Evolutionary conservation across 2,797 vertebrate species (phyloP), one percentile per base, ranked within the genome.

Genomic region (Danio choprae): DNA sequence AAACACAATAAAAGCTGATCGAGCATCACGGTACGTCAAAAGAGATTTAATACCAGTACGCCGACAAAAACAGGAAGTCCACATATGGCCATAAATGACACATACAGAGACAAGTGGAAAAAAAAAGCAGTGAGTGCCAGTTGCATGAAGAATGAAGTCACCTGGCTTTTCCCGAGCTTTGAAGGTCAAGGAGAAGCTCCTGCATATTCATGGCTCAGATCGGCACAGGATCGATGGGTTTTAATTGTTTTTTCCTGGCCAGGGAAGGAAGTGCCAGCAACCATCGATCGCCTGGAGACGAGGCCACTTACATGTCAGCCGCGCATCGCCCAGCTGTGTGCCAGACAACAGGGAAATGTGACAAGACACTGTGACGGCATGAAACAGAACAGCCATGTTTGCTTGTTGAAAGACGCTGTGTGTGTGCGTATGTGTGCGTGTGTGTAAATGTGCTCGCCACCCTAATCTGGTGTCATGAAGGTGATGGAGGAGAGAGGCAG

Each of bases 181-280:
- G 97, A 98, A 99, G 98, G 97, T 98, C 97, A 98, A 97, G 96
- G 95, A 95, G 94, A 96, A 92, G 94, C 94, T 96, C 95, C 96
- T 97, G 96, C 96, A 99, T 98, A 99, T 98, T 98, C 97, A 99
- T 97, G 95, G 85, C 65, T 70, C 91, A 90, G 93, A 91, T 84
- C 77, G 85, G 90, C 90, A 87, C 88, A 88, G 92, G 94, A 98
- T 99, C 96, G 96, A 99, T 99, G 87, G 90, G 90, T 97, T 97
- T 98, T 99, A 99, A 99, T 98, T 98, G 96, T 98, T 99, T 97
- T 94, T 99, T 99, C 96, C 96, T 94, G 95, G 95, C 95, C 96
- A 94, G 95, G 94, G 94, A 96, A 96, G 95, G 96, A 98, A 98
- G 96, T 97, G 96, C 96, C 95, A 94, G 94, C 93, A 93, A 93